Evolutionary conservation across 2,888 invertebrate genomes (phyloP).

Genomic region (Podabrus alpinus): DNA sequence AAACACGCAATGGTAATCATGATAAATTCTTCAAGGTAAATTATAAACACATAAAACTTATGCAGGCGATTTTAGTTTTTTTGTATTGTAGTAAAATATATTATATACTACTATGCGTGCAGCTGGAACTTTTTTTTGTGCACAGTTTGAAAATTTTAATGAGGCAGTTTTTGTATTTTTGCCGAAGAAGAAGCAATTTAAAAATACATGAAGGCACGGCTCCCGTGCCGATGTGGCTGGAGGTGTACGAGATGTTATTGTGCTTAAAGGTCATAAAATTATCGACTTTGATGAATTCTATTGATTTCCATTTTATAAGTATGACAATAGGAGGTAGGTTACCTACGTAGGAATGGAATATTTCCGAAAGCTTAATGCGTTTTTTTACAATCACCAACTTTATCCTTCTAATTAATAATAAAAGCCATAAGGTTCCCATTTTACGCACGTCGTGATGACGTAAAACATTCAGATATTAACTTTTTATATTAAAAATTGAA

Average conservation of each 20-base stretch:
- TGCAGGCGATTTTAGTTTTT: neutral
- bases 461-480: neutral
- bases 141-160: neutral
- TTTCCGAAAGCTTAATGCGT: neutral
- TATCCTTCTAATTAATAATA: neutral
- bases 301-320: neutral
- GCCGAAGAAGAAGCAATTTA: neutral
- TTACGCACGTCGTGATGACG: neutral
- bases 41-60: neutral
- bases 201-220: neutral
- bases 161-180: neutral
- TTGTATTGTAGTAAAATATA: neutral
- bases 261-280: neutral
- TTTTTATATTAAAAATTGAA: neutral
- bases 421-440: neutral
- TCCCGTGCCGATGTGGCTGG: neutral
- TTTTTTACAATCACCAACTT: neutral
- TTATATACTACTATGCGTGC: no score
- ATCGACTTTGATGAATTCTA: neutral
- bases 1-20: conserved; percentile 12
- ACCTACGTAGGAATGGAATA: neutral
- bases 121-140: neutral
- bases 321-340: neutral
- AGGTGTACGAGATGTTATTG: neutral
- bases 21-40: neutral